Base-by-base conservation (phyloP, 2,113 vertebrate species). In the Apodemus speciosus region DNA sequence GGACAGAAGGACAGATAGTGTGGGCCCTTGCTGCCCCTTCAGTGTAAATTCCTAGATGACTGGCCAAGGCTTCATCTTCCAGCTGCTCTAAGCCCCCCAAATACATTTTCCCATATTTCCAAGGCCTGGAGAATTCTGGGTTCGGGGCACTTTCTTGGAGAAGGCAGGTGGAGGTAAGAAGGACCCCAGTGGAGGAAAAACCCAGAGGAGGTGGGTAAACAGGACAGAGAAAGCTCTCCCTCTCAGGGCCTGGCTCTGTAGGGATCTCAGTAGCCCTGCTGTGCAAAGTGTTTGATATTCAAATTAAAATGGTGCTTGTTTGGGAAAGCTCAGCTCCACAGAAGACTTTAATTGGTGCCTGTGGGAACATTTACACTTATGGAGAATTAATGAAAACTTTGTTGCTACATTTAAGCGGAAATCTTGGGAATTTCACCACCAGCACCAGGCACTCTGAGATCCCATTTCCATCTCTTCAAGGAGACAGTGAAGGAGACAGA, bases 321-420 rank as follows among this genome's bases (percentile, higher is more conserved):
- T 97, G 98, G 97, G 97, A 97, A 97, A 97, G 96, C 97, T 95
- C 86, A 80, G 95, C 94, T 97, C 96, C 96, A 91, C 92, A 90
- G 98, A 96, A 97, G 96, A 91, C 96, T 77, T 71, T 98, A 97
- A 97, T 97, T 97, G 97, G 97, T 94, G 95, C 96, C 97, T 85
- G 3, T 93, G 97, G 98, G 97, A 97, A 93, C 97, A 92, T 97
- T 97, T 97, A 96, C 91, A 97, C 96, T 97, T 97, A 97, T 8
- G 66, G 97, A 97, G 97, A 98, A 98, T 97, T 97, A 97, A 97
- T 96, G 95, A 96, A 97, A 96, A 92, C 89, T 96, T 85, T 95
- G 95, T 40, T 93, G 94, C 95, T 2, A 0, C 79, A 10, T 93
- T 75, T 68, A 1, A 43, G 66, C 72, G 46, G n/a, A 92, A 27